These are phyloP conservation scores for Drosophila nr. medialis DNA, from an alignment of 2,888 invertebrate genomes.

Conservation along the genomic window DNA sequence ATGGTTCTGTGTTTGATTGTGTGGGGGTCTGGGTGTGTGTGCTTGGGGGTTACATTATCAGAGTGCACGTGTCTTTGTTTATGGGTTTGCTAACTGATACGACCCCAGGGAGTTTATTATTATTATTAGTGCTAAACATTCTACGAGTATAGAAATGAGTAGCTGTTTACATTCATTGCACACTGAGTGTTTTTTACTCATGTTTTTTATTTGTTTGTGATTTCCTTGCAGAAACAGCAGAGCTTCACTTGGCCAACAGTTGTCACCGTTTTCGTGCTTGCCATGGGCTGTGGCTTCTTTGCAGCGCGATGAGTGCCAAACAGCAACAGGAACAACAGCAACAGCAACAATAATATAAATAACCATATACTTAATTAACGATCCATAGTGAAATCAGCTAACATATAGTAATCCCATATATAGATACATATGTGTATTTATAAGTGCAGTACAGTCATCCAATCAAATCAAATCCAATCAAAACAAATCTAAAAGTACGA, in stretches of 20 bases:
- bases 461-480: slow-evolving; percentile 26
- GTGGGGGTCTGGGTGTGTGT: background rate
- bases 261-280: slow-evolving; percentile 84
- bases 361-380: slow-evolving; percentile 44
- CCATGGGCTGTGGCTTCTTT: slow-evolving; percentile 85
- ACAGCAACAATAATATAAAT: slow-evolving; percentile 19
- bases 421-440: background rate
- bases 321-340: background rate
- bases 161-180: background rate
- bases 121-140: slow-evolving; percentile 2
- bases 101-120: slow-evolving; percentile 42
- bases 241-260: slow-evolving; percentile 85
- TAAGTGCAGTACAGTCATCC: slow-evolving; percentile 55
- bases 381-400: slow-evolving; percentile 65
- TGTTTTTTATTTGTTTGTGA: background rate
- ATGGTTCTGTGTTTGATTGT: background rate
- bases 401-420: slow-evolving; percentile 33
- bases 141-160: background rate
- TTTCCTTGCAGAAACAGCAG: slow-evolving; percentile 80
- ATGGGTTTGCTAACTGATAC: slow-evolving; percentile 39
- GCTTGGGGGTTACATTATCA: background rate
- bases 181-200: background rate
- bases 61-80: slow-evolving; percentile 44
- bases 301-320: slow-evolving; percentile 84
- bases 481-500: slow-evolving; percentile 26